Conservation (phyloP, 2,113 vertebrate genomes). For the Heptranchias perlo region DNA sequence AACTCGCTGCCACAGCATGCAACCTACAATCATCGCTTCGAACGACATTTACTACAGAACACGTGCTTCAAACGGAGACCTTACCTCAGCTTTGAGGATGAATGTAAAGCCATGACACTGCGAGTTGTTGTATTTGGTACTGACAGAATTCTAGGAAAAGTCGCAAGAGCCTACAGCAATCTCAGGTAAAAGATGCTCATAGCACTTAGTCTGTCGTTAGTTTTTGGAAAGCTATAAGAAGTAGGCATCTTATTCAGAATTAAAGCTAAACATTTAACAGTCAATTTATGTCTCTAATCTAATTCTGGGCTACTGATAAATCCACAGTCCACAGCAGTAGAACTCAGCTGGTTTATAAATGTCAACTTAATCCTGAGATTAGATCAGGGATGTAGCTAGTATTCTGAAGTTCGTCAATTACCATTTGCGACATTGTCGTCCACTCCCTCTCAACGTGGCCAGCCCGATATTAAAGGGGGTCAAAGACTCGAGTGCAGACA, state of each 20-base stretch:
- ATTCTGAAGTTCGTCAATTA: not conserved
- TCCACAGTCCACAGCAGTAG: not conserved
- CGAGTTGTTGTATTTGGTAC: conserved; percentile 90
- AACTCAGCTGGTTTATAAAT: not conserved
- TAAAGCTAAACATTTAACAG: not conserved
- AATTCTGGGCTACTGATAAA: not conserved
- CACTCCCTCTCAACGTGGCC: not conserved
- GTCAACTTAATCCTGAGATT: not conserved
- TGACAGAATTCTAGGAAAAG: conserved; percentile 84
- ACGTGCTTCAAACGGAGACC: conserved; percentile 71
- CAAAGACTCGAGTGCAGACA: not conserved
- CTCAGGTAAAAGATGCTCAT: conserved; percentile 58
- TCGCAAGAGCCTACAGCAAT: conserved; percentile 82
- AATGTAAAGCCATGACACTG: conserved; percentile 64
- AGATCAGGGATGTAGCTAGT: not conserved
- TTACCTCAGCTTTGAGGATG: conserved; percentile 80
- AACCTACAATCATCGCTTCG: conserved; percentile 46
- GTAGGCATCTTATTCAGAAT: not conserved
- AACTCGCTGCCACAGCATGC: conserved; percentile 76
- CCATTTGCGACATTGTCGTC: not conserved
- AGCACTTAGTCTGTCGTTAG: not conserved
- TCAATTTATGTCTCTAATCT: not conserved
- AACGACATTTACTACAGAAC: conserved; percentile 47
- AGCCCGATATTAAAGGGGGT: no score
- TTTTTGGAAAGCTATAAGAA: not conserved